Base-by-base conservation (phyloP, 1,140 invertebrate genomes). In the Tetramorium alpestre region DNA sequence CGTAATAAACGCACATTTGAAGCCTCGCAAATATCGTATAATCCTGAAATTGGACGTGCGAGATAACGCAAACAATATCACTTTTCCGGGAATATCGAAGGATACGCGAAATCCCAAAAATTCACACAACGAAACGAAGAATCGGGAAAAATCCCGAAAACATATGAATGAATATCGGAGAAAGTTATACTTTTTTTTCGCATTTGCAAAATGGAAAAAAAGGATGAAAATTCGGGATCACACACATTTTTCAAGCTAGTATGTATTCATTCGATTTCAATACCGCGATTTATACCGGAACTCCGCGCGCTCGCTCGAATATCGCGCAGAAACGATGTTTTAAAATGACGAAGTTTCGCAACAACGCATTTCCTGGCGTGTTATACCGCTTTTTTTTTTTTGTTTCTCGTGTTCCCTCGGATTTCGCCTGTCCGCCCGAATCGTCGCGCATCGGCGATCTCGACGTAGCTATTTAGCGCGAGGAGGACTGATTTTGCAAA, bases 181-280 rank as follows among this genome's bases (percentile, higher is more conserved):
- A 58, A 72, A 58, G 72, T 60, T 49, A 65, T 28, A 33, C 38
- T 41, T 25, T 58, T 58, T 64, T 58, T 58, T 16, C 13, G 10
- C 44, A 33, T 28, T 38, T 60, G 11, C n/a, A 2, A 73, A 60
- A 73, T 18, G 25, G 41, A 44, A 51, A 41, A 51, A 25, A 65
- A 22, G 22, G 22, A 81, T 58, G 13, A 62, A 60, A 73, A 73
- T 73, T 73, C 54, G 25, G 11, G 18, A 73, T 84, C 58, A 73
- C 18, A 73, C 18, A 73, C 41, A 60, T 73, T 81, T 80, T 80
- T 54, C 33, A 5, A n/a, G 8, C 64, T 41, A n/a, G 33, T 10
- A 49, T 25, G 28, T 62, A 44, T 49, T 84, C 69, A 84, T 84
- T 73, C 69, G 54, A 60, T 84, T 75, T 73, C 67, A 73, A 84